These are phyloP conservation scores for Asteroscopus sphinx DNA, from an alignment of 2,888 invertebrate species.

Conservation along the genomic window DNA sequence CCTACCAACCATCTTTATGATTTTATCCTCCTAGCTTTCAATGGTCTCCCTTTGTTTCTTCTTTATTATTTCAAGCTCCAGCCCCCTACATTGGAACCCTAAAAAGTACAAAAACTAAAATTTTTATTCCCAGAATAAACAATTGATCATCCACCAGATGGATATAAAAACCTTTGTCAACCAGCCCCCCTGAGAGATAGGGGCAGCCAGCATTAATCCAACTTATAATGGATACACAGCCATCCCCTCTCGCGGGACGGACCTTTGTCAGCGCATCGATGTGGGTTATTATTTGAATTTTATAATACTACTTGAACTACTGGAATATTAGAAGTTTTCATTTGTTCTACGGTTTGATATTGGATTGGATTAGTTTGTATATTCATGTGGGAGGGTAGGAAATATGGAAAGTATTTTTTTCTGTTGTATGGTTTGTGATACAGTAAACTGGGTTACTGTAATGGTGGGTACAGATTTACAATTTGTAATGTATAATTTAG, in stretches of 20 bases:
- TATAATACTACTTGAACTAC: slow-evolving; percentile 48
- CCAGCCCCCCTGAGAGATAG: slow-evolving; percentile 65
- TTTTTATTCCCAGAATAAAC: slow-evolving; percentile 18
- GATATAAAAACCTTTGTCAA: slow-evolving; percentile 66
- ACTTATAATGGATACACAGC: slow-evolving; percentile 80
- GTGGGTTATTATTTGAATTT: slow-evolving; percentile 76
- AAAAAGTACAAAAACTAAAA: neutral
- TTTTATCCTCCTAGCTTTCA: no score
- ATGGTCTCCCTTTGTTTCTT: no score
- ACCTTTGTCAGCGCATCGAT: slow-evolving; percentile 77
- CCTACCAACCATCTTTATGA: no score
- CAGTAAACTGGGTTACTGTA: slow-evolving; percentile 1
- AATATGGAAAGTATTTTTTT: neutral
- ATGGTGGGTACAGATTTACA: no score
- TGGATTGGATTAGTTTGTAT: slow-evolving; percentile 21
- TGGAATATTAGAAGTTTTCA: slow-evolving; percentile 33
- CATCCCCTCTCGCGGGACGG: slow-evolving; percentile 62
- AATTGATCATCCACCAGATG: slow-evolving; percentile 29
- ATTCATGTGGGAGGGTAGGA: slow-evolving; percentile 4
- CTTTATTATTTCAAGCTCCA: no score
- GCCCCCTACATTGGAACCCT: no score
- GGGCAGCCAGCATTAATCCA: slow-evolving; percentile 76
- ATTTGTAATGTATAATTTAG: no score
- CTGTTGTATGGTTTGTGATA: neutral
- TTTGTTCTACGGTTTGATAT: slow-evolving; percentile 29